These are phyloP conservation scores for Microplitis deprimator DNA, from an alignment of 2,888 invertebrate genomes.

Conservation along the genomic window DNA sequence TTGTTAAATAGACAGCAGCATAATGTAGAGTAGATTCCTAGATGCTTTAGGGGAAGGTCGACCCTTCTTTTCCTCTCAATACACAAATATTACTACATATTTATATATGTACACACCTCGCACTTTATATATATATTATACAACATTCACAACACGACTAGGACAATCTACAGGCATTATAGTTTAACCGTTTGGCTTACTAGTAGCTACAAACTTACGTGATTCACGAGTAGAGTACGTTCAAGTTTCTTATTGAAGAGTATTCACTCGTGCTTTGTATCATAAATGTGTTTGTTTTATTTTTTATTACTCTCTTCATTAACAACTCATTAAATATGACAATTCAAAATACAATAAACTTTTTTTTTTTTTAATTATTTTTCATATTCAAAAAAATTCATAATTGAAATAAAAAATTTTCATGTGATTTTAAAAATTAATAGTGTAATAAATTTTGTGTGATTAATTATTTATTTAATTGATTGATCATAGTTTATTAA, in stretches of 20 bases:
- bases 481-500: neutral
- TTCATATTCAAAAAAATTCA: too few relatives aligned
- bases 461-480: slow-evolving; percentile 18
- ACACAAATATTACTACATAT: neutral
- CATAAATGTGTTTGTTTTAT: neutral
- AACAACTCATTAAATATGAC: neutral
- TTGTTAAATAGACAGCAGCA: neutral
- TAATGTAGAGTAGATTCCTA: neutral
- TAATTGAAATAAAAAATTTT: neutral
- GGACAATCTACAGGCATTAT: slow-evolving; percentile 1
- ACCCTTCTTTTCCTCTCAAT: slow-evolving; percentile 40
- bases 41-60: slow-evolving; percentile 44
- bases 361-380: too few relatives aligned
- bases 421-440: neutral
- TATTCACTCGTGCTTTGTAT: neutral
- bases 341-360: neutral
- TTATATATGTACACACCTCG: slow-evolving; percentile 1
- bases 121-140: neutral
- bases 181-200: neutral
- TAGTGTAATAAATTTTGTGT: neutral
- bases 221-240: neutral
- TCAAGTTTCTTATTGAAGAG: neutral
- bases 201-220: slow-evolving; percentile 1
- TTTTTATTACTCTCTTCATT: neutral
- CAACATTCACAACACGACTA: slow-evolving; percentile 1